A percentile compares a stretch with the other conserved stretches of the same genome.
Evolutionary conservation across 92 coral and sea anemone genomes (phyloP).

Genomic region (Plumapathes pennacea): DNA sequence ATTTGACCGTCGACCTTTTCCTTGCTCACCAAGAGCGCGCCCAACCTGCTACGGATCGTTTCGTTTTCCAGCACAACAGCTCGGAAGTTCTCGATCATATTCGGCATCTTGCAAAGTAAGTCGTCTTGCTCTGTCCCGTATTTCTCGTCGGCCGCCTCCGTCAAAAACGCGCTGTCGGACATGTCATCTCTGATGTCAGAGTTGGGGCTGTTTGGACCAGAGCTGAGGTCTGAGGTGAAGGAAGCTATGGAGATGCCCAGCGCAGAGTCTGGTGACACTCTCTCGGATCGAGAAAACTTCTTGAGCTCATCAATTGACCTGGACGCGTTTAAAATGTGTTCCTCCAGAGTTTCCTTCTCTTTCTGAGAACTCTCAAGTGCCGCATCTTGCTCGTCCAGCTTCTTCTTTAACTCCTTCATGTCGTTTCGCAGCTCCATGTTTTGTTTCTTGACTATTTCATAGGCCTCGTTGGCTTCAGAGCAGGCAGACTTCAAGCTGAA

Average conservation of each 20-base stretch:
- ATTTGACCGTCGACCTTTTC: slow-evolving; percentile 63
- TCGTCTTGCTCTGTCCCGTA: slow-evolving; percentile 43
- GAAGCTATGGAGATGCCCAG: slow-evolving; percentile 69
- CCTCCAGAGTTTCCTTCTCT: slow-evolving; percentile 68
- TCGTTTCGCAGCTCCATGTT: slow-evolving; percentile 62
- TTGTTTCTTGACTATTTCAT: slow-evolving; percentile 81
- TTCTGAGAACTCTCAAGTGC: slow-evolving; percentile 57
- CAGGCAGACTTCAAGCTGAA: slow-evolving; percentile 84
- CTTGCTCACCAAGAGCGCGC: slow-evolving; percentile 34
- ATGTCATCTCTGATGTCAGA: slow-evolving; percentile 64
- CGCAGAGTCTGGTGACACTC: slow-evolving; percentile 79
- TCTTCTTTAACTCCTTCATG: slow-evolving; percentile 51
- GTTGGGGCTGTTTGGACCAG: slow-evolving; percentile 72
- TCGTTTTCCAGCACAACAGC: slow-evolving; percentile 80
- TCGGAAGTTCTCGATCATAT: slow-evolving; percentile 79
- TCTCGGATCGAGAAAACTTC: slow-evolving; percentile 56
- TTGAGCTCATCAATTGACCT: slow-evolving; percentile 80
- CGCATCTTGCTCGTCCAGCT: slow-evolving; percentile 39
- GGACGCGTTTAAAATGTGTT: slow-evolving; percentile 76
- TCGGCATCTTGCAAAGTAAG: slow-evolving; percentile 77
- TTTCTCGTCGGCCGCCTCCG: slow-evolving; percentile 33
- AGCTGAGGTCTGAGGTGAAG: slow-evolving; percentile 53
- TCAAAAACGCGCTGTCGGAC: slow-evolving; percentile 27
- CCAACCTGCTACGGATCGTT: slow-evolving; percentile 43
- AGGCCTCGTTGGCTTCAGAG: slow-evolving; percentile 88